Evolutionary conservation across 2,797 vertebrate species (phyloP).

Genomic region (Pangasius krempfi): DNA sequence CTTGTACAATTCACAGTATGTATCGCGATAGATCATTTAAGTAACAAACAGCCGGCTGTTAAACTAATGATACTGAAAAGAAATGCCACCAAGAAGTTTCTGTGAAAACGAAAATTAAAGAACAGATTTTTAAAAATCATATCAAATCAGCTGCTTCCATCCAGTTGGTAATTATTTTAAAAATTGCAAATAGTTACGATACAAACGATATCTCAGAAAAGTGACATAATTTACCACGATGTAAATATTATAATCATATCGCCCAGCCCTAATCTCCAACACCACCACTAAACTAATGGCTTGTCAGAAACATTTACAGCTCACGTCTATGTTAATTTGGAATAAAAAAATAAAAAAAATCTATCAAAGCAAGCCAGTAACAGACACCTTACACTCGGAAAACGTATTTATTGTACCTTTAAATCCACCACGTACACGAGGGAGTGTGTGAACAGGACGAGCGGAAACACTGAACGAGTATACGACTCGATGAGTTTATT

Average conservation of each 20-base stretch:
- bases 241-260: not conserved
- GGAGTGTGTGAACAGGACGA: slow-evolving; percentile 11
- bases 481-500: slow-evolving; percentile 83
- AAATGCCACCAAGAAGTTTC: not conserved
- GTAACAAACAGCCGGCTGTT: too few species aligned
- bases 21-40: not conserved
- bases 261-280: not conserved
- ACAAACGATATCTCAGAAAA: too few species aligned
- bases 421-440: slow-evolving; percentile 22
- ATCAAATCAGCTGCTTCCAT: too few species aligned
- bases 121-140: too few species aligned
- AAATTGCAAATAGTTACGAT: too few species aligned
- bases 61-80: too few species aligned
- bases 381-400: not conserved
- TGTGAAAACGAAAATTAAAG: not conserved
- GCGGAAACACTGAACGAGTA: slow-evolving; percentile 64
- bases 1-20: not conserved
- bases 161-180: too few species aligned
- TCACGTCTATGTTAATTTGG: too few species aligned
- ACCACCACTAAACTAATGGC: not conserved
- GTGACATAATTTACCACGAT: too few species aligned
- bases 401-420: slow-evolving; percentile 16
- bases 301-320: not conserved
- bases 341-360: not conserved
- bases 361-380: not conserved